Evolutionary conservation across 1,140 invertebrate genomes (phyloP).

Genomic region (Aphaenogaster rudis): DNA sequence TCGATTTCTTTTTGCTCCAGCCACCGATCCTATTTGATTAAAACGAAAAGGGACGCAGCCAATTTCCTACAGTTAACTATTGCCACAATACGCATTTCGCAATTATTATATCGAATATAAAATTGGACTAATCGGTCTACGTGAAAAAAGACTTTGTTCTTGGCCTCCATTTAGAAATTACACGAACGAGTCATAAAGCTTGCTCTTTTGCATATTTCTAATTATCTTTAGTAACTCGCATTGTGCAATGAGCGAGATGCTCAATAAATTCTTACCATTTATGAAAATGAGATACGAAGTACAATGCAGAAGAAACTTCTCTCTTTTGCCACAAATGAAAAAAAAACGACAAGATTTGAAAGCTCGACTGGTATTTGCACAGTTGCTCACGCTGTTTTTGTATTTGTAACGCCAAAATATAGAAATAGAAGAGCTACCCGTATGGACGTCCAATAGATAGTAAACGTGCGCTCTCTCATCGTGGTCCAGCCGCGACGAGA

Average conservation of each 20-base stretch:
- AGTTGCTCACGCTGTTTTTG: neutral
- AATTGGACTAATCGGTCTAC: neutral
- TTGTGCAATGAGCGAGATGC: neutral
- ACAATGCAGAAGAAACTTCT: neutral
- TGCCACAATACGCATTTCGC: neutral
- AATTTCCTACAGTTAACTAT: conserved; percentile 31
- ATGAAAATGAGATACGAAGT: neutral
- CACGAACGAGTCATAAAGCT: neutral
- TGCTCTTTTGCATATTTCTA: conserved; percentile 17
- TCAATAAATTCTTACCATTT: conserved; percentile 1
- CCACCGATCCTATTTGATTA: neutral
- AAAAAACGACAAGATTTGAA: neutral
- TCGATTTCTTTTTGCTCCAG: neutral
- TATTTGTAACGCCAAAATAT: conserved; percentile 10
- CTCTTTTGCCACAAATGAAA: neutral
- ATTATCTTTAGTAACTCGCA: conserved; percentile 6
- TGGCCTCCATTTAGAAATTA: conserved; percentile 17
- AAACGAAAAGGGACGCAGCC: conserved; percentile 9
- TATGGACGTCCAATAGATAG: conserved; percentile 29
- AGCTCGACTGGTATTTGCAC: neutral
- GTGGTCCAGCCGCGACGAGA: conserved; percentile 34
- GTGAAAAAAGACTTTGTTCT: neutral
- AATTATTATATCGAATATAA: neutral
- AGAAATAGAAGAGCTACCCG: neutral
- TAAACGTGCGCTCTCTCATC: conserved; percentile 14